Evolutionary conservation across 2,797 vertebrate species (phyloP).

Genomic region (Acipenser transmontanus): DNA sequence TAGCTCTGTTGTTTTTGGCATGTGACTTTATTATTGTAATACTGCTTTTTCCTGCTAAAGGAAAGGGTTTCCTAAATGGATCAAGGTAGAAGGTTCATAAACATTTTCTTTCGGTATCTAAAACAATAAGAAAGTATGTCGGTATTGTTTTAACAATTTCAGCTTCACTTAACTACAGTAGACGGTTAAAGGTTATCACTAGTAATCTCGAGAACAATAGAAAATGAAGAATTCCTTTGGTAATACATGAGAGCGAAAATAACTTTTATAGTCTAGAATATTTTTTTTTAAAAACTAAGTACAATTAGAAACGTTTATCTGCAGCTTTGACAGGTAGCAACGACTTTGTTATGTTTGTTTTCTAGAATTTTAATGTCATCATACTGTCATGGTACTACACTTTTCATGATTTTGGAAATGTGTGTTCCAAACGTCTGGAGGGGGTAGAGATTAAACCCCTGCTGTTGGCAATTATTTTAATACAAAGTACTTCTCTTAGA

Average conservation of each 20-base stretch:
- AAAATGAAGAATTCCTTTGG: not conserved
- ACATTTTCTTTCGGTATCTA: constrained; percentile 30
- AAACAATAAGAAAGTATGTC: constrained; percentile 16
- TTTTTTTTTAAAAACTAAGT: not conserved
- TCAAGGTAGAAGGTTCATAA: constrained; percentile 50
- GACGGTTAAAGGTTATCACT: not conserved
- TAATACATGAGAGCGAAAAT: too few species aligned
- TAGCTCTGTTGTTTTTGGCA: constrained; percentile 51
- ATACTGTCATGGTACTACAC: too few species aligned
- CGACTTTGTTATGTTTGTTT: too few species aligned
- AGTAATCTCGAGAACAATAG: not conserved
- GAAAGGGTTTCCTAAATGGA: constrained; percentile 48
- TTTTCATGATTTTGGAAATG: too few species aligned
- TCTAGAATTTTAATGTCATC: too few species aligned
- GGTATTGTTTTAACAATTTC: not conserved
- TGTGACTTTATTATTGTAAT: constrained; percentile 43
- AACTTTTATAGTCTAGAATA: too few species aligned
- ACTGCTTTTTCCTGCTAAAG: constrained; percentile 47
- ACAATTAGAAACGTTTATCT: not conserved
- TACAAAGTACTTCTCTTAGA: too few species aligned
- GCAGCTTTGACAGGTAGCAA: too few species aligned
- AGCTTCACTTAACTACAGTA: not conserved
- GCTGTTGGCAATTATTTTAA: too few species aligned
- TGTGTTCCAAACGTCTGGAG: too few species aligned
- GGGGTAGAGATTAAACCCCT: too few species aligned